phyloP scores from a whole-genome alignment of 2,113 vertebrate species.

The Leucoraja erinaceus region DNA sequence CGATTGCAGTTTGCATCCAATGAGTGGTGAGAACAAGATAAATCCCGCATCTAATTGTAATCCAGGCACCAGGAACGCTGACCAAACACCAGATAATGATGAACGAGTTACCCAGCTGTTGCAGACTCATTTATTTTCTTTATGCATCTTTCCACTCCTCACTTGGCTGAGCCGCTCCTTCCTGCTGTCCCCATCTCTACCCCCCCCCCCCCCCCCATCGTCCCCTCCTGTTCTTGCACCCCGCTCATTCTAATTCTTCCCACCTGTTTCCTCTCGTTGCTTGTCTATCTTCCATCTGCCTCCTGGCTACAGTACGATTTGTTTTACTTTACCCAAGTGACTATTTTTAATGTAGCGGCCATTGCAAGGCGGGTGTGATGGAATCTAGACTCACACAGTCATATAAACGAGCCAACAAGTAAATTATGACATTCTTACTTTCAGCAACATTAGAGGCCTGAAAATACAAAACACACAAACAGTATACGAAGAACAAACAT shows the following conservation, averaged over 20 bases:
- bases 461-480: no score
- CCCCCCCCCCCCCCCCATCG: no score
- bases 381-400: no score
- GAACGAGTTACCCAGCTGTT: not conserved
- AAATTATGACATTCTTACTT: no score
- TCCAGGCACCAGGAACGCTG: not conserved
- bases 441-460: no score
- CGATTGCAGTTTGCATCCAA: not conserved
- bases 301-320: not conserved
- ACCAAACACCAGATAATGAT: not conserved
- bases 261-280: not conserved
- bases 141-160: not conserved
- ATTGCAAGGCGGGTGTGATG: not conserved
- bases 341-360: not conserved
- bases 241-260: not conserved
- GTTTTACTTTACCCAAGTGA: not conserved
- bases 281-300: not conserved
- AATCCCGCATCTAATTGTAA: conserved; percentile 7
- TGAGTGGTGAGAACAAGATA: not conserved
- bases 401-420: no score
- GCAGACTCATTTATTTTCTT: not conserved
- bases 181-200: not conserved
- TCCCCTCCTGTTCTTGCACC: not conserved
- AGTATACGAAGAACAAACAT: no score
- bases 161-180: not conserved